These are phyloP conservation scores for Petrocephalus sullivani DNA, from an alignment of 2,797 vertebrate genomes.

Conservation along the genomic window DNA sequence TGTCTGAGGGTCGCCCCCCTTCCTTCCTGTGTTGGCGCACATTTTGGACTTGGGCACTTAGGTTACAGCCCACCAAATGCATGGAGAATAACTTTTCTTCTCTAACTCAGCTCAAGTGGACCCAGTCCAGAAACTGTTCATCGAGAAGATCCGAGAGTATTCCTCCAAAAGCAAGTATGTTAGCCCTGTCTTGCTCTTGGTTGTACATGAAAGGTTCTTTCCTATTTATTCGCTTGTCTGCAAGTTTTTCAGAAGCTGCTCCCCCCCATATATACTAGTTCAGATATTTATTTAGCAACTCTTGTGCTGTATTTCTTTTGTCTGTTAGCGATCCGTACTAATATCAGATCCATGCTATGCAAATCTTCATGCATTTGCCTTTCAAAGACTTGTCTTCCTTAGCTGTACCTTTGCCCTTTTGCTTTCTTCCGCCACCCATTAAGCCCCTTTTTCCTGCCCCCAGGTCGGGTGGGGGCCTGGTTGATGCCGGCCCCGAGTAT, in stretches of 20 bases:
- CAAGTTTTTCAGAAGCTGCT: not conserved
- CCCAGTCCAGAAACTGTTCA: slow-evolving; percentile 77
- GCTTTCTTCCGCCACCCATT: not conserved
- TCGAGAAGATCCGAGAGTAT: slow-evolving; percentile 81
- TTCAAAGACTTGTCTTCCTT: not conserved
- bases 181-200: not conserved
- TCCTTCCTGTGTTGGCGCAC: slow-evolving; percentile 25
- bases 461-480: slow-evolving; percentile 74
- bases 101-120: slow-evolving; percentile 57
- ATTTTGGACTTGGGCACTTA: not conserved
- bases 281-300: not conserved
- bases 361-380: not conserved
- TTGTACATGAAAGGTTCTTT: not conserved
- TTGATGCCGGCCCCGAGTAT: slow-evolving; percentile 73
- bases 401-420: not conserved
- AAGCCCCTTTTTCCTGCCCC: not conserved
- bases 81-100: slow-evolving; percentile 13
- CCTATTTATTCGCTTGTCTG: not conserved
- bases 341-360: not conserved
- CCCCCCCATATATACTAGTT: not conserved
- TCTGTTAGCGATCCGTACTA: not conserved
- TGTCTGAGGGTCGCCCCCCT: slow-evolving; percentile 6
- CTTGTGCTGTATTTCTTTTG: not conserved
- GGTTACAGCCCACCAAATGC: not conserved
- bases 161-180: slow-evolving; percentile 68